A percentile compares a stretch with the other conserved stretches of the same genome.
These are phyloP conservation scores for Ischnus inquisitorius DNA, from an alignment of 2,888 invertebrate genomes.

Conservation along the genomic window DNA sequence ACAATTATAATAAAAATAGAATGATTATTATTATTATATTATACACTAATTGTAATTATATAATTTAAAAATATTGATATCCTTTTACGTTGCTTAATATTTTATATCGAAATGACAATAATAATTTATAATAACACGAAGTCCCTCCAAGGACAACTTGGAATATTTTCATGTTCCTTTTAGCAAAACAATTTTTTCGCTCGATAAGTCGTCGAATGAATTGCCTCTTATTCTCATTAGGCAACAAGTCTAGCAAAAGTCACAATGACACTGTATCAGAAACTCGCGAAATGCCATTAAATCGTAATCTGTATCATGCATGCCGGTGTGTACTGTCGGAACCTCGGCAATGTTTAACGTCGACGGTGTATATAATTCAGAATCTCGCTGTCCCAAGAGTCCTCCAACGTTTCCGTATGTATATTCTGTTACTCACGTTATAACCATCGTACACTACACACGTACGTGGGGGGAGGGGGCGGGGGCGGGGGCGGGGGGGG, in stretches of 20 bases:
- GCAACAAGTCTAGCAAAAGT: background rate
- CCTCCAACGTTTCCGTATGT: slow-evolving; percentile 16
- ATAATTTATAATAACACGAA: too few species aligned
- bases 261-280: background rate
- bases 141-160: too few species aligned
- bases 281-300: slow-evolving; percentile 12
- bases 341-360: slow-evolving; percentile 35
- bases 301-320: slow-evolving; percentile 22
- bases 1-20: too few species aligned
- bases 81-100: too few species aligned
- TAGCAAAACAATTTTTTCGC: too few species aligned
- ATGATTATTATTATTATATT: too few species aligned
- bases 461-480: background rate
- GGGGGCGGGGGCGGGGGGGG: too few species aligned
- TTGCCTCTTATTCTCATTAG: background rate
- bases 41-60: too few species aligned
- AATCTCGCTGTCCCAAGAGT: slow-evolving; percentile 50
- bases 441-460: background rate
- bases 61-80: too few species aligned
- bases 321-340: background rate
- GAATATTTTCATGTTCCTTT: too few species aligned
- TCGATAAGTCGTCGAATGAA: too few species aligned
- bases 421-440: slow-evolving; percentile 21
- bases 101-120: too few species aligned
- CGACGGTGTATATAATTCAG: slow-evolving; percentile 48